A percentile compares a stretch with the other conserved stretches of the same genome.
phyloP scores from a whole-genome alignment of 2,888 invertebrate genomes.

The Cybosia mesomella region DNA sequence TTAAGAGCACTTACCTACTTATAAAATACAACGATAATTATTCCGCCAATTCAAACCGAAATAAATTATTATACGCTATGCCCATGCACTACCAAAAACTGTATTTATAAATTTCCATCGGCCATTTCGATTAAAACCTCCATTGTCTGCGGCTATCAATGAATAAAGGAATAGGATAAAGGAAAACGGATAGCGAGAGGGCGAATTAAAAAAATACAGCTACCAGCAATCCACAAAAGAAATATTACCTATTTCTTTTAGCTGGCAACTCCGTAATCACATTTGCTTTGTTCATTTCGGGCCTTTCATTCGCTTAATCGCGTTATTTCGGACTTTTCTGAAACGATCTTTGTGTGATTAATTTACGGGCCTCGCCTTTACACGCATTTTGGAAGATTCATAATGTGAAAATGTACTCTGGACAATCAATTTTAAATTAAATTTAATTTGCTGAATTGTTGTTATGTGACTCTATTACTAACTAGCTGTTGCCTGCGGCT shows the following conservation, averaged over 20 bases:
- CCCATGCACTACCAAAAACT: constrained; percentile 20
- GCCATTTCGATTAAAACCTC: constrained; percentile 50
- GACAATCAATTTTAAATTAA: constrained; percentile 9
- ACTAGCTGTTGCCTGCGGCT: too few relatives aligned
- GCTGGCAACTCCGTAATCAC: constrained; percentile 84
- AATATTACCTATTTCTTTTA: constrained; percentile 84
- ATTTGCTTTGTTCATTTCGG: constrained; percentile 85
- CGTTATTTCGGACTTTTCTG: constrained; percentile 81
- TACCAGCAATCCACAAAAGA: constrained; percentile 70
- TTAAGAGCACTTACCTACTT: not conserved
- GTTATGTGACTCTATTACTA: not conserved
- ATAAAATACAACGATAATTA: not conserved
- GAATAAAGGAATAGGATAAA: constrained; percentile 56
- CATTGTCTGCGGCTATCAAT: constrained; percentile 55
- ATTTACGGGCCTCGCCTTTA: constrained; percentile 53
- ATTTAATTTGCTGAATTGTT: not conserved
- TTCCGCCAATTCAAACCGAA: constrained; percentile 2
- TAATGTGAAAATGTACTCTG: constrained; percentile 15
- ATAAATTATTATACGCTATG: constrained; percentile 12
- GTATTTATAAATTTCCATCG: constrained; percentile 43
- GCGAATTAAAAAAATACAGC: constrained; percentile 59
- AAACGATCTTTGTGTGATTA: constrained; percentile 65
- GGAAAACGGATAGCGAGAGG: constrained; percentile 54
- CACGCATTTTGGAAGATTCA: constrained; percentile 28
- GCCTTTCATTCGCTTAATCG: constrained; percentile 85